phyloP scores from a whole-genome alignment of 2,797 vertebrate species.

The Cephalopachus bancanus region DNA sequence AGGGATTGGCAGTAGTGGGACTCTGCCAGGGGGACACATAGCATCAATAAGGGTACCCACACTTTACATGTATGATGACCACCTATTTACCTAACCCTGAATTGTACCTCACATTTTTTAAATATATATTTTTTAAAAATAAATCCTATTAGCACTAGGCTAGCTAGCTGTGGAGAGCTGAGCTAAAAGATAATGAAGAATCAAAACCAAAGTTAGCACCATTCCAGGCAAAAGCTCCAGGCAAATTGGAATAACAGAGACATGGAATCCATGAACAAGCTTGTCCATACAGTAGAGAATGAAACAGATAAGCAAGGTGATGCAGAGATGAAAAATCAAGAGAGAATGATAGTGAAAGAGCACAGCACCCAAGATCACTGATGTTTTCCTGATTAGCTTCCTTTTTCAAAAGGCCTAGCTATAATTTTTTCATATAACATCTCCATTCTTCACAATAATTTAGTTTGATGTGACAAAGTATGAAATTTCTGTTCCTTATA shows the following conservation, averaged over 20 bases:
- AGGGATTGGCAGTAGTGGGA: no score
- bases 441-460: slow-evolving; percentile 38
- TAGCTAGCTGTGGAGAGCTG: background rate
- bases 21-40: no score
- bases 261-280: background rate
- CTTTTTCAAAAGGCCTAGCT: background rate
- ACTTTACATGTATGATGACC: no score
- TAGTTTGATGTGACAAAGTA: background rate
- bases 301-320: background rate
- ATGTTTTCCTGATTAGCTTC: background rate
- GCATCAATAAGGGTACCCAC: no score
- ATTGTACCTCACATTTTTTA: no score
- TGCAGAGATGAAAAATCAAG: background rate
- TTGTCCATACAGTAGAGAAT: background rate
- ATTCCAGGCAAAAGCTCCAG: background rate
- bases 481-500: slow-evolving; percentile 8
- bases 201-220: background rate
- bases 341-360: background rate
- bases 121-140: no score
- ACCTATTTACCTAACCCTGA: no score
- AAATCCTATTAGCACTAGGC: background rate
- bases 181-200: background rate
- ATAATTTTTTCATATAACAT: background rate
- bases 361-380: background rate
- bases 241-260: background rate